Percentiles rank a stretch among this genome's conserved stretches.
Evolutionary conservation across 2,113 vertebrate genomes (phyloP).

Genomic region (Lepus americanus): DNA sequence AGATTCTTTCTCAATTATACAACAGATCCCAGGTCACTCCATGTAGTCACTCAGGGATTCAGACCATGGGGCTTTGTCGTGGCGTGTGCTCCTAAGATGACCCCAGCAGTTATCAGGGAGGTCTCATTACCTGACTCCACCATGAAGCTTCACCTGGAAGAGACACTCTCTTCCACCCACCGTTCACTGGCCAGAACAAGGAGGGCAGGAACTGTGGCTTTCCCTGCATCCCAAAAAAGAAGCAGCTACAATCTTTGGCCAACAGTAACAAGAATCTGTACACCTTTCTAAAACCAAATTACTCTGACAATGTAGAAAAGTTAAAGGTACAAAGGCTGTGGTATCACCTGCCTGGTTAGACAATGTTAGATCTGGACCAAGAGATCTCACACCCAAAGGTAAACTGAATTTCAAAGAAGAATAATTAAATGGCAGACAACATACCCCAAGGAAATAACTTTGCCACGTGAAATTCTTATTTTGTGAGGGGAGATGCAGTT

Average conservation of each 20-base stretch:
- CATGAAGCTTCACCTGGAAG: neutral
- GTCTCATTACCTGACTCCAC: neutral
- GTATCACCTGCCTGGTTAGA: neutral
- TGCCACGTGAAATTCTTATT: neutral
- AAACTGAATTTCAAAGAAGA: slow-evolving; percentile 54
- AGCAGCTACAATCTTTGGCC: neutral
- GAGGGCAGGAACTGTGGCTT: neutral
- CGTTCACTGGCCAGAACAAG: neutral
- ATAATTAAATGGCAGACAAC: slow-evolving; percentile 17
- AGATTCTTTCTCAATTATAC: neutral
- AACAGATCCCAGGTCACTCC: too few species aligned
- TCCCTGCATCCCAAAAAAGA: neutral
- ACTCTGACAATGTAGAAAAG: neutral
- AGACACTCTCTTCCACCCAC: neutral
- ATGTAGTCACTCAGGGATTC: too few species aligned
- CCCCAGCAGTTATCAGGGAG: neutral
- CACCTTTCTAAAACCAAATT: neutral
- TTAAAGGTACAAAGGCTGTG: neutral
- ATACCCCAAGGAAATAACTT: slow-evolving; percentile 4
- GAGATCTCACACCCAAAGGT: neutral
- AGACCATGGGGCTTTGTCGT: neutral
- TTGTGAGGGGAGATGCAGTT: slow-evolving; percentile 1
- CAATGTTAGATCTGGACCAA: neutral
- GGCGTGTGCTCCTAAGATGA: neutral
- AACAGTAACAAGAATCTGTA: neutral